Evolutionary conservation across 2,113 vertebrate species (phyloP).

Genomic region (Peromyscus polionotus): DNA sequence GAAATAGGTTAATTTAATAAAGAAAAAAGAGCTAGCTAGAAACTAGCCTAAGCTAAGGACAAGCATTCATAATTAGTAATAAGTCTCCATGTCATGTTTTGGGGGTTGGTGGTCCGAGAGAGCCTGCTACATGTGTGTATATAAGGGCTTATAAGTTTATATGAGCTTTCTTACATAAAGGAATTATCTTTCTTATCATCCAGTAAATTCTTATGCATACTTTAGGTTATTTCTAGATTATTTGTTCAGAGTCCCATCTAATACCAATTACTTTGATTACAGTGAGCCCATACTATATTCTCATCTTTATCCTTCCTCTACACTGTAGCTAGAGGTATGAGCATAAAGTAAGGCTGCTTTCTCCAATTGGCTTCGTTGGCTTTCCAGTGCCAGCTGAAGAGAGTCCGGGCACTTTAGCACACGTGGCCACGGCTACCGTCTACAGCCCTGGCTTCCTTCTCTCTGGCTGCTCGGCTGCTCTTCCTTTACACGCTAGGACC

Average conservation of each 20-base stretch:
- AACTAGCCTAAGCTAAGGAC: no score
- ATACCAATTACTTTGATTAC: background rate
- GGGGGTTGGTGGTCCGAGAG: no score
- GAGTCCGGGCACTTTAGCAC: background rate
- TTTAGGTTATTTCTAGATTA: slow-evolving; percentile 4
- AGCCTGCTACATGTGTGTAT: no score
- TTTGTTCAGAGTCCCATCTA: background rate
- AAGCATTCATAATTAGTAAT: no score
- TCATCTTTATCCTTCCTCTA: background rate
- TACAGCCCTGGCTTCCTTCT: background rate
- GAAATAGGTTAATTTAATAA: no score
- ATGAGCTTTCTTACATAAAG: background rate
- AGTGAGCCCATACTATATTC: background rate
- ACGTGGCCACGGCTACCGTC: background rate
- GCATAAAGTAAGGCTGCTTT: background rate
- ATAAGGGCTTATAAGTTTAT: background rate
- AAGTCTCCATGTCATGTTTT: no score
- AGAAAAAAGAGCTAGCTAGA: no score
- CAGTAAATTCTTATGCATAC: slow-evolving; percentile 30
- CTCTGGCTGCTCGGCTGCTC: background rate
- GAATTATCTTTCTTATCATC: slow-evolving; percentile 1
- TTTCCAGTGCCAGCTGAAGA: background rate
- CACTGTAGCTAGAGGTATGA: background rate
- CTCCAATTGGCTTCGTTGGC: background rate
- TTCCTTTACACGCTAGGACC: background rate